phyloP scores from a whole-genome alignment of 2,888 invertebrate genomes.

The Gasteruption jaculator region DNA sequence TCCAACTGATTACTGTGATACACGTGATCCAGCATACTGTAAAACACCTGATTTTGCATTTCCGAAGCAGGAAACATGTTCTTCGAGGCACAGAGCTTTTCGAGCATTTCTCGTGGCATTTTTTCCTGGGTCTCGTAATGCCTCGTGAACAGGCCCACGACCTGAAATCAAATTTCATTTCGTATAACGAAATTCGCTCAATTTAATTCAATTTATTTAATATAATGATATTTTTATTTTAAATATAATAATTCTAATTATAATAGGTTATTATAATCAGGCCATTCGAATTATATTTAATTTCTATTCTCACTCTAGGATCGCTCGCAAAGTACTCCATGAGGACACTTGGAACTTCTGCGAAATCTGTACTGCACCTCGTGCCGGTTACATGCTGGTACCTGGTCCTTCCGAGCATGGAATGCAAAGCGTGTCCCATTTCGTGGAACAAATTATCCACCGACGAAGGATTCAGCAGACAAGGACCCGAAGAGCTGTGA shows the following conservation, averaged over 20 bases:
- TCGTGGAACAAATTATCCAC: conserved; percentile 98
- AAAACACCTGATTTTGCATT: conserved; percentile 85
- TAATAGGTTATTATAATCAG: no score
- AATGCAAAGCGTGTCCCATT: conserved; percentile 98
- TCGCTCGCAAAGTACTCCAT: conserved; percentile 97
- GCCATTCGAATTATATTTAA: conserved; percentile 1
- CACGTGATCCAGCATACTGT: conserved; percentile 85
- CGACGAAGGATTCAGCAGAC: conserved; percentile 75
- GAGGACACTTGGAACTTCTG: conserved; percentile 97
- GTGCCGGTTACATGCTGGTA: conserved; percentile 98
- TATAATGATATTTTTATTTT: background rate
- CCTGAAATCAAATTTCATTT: conserved; percentile 50
- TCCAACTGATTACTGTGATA: conserved; percentile 69
- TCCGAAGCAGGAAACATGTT: conserved; percentile 86
- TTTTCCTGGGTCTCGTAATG: conserved; percentile 87
- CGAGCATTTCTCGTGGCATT: conserved; percentile 75
- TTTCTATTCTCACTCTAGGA: conserved; percentile 60
- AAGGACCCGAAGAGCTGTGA: conserved; percentile 71
- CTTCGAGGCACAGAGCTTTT: conserved; percentile 79
- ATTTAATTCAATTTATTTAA: background rate
- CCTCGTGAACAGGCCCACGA: conserved; percentile 79
- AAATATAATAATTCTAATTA: background rate
- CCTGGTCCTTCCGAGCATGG: conserved; percentile 91
- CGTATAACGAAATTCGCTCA: conserved; percentile 1
- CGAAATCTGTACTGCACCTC: conserved; percentile 94